phyloP scores from a whole-genome alignment of 2,797 vertebrate genomes.

The Florisuga fusca region DNA sequence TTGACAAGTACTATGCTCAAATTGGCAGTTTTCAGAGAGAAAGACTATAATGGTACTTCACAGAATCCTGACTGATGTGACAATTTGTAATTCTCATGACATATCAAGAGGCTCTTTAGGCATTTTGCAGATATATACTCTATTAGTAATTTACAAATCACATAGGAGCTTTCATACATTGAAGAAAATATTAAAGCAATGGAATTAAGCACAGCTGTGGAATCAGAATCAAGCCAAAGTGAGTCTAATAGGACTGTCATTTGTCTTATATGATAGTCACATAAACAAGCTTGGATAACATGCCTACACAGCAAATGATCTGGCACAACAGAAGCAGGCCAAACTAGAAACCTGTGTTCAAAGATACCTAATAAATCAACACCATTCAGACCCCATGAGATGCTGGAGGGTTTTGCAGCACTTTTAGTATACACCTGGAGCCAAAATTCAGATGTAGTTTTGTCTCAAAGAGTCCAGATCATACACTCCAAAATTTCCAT shows the following conservation, averaged over 20 bases:
- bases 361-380: background rate
- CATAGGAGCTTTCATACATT: background rate
- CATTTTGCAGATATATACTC: background rate
- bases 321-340: background rate
- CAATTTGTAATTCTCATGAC: background rate
- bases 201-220: background rate
- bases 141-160: background rate
- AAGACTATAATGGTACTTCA: background rate
- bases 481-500: background rate
- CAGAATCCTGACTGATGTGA: constrained; percentile 11
- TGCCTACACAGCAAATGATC: background rate
- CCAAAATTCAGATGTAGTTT: background rate
- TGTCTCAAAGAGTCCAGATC: background rate
- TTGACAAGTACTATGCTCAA: background rate
- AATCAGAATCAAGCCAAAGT: background rate
- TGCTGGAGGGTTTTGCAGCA: background rate
- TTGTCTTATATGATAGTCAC: background rate
- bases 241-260: background rate
- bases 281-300: background rate
- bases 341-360: background rate
- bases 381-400: background rate
- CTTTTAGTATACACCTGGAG: background rate
- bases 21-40: background rate
- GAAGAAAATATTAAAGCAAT: background rate
- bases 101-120: background rate